These are phyloP conservation scores for Pissodes strobi DNA, from an alignment of 1,140 invertebrate genomes.

Conservation along the genomic window DNA sequence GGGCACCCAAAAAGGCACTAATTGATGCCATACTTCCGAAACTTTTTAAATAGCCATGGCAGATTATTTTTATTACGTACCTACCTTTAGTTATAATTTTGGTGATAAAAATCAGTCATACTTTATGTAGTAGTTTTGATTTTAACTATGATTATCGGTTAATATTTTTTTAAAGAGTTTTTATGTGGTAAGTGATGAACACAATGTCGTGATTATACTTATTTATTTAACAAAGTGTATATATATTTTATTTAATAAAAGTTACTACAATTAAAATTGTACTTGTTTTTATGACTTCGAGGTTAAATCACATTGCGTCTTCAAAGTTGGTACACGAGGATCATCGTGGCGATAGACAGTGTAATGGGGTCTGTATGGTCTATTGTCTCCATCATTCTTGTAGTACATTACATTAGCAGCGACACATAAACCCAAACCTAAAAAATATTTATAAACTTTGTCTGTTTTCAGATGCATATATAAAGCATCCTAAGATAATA, in stretches of 20 bases:
- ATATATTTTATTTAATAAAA: conserved; percentile 30
- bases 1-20: no score
- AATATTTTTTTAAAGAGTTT: background rate
- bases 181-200: background rate
- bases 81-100: background rate
- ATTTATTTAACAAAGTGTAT: conserved; percentile 19
- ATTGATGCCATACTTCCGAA: no score
- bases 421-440: conserved; percentile 54
- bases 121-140: no score
- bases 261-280: conserved; percentile 31
- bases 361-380: conserved; percentile 64
- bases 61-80: background rate
- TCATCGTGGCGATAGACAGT: conserved; percentile 68
- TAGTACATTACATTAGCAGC: conserved; percentile 58
- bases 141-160: background rate
- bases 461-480: background rate
- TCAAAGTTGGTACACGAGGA: conserved; percentile 56
- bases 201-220: background rate
- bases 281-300: conserved; percentile 17
- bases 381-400: conserved; percentile 67
- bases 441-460: conserved; percentile 1
- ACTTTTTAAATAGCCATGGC: no score
- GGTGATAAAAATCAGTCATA: no score
- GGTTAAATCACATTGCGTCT: conserved; percentile 21
- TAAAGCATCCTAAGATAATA: background rate